Evolutionary conservation across 2,113 vertebrate genomes (phyloP).

Genomic region (Strix uralensis): DNA sequence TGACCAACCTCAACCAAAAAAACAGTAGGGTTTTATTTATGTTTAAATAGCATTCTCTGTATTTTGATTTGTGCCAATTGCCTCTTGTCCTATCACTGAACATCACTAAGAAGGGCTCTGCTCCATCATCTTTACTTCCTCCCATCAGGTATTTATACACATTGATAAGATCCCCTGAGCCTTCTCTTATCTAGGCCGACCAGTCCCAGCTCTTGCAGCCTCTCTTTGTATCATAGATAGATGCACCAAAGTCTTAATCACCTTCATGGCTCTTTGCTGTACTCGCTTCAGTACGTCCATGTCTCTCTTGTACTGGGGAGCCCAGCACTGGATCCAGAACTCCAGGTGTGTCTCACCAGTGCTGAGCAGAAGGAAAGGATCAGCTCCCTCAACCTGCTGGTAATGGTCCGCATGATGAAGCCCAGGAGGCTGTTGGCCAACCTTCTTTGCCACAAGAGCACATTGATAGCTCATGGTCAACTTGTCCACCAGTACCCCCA

Average conservation of each 20-base stretch:
- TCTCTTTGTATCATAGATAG: not conserved
- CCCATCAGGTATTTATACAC: not conserved
- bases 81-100: not conserved
- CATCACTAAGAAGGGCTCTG: not conserved
- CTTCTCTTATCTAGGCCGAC: not conserved
- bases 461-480: not conserved
- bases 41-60: not conserved
- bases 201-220: not conserved
- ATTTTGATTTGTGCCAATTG: not conserved
- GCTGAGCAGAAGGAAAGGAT: not conserved
- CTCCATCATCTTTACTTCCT: not conserved
- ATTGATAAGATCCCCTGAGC: not conserved
- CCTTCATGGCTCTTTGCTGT: not conserved
- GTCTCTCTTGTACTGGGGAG: not conserved
- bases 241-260: not conserved
- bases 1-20: rapidly evolving
- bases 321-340: not conserved
- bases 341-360: not conserved
- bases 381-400: not conserved
- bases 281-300: not conserved
- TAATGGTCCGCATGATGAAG: not conserved
- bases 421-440: not conserved
- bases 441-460: not conserved
- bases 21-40: not conserved
- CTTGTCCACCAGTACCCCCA: not conserved